Base-by-base conservation (phyloP, 2,797 vertebrate genomes). In the Aplochiton taeniatus region DNA sequence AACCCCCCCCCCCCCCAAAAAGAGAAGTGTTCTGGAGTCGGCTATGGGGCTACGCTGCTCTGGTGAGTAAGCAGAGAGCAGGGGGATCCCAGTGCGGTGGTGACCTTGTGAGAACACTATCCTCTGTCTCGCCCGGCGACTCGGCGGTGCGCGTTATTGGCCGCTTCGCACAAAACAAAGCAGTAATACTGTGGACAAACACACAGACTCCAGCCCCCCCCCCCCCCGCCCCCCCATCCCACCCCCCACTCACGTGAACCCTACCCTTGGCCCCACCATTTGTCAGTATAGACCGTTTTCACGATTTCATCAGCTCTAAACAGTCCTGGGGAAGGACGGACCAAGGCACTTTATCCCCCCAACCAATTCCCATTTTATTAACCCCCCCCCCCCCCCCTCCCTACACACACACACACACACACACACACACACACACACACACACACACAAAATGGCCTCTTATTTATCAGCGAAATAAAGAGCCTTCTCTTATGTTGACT, bases 151-250 rank as follows among this genome's bases (percentile, higher is more conserved):
- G 77, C 75, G 71, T 86, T 85, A 84, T 90, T 83, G 82, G 81
- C 70, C 53, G 46, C 73, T 75, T 58, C 60, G 70, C 55, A 69
- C 72, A 83, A 86, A 84, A 91, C 85, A 90, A 86, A 86, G 80
- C 61, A 8, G 71, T 86, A 86, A 90, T 83, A 83, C 85, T 76
- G 76, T 84, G 71, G 70, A 76, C 81, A 87, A 86, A 90, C 85
- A 84, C 20, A 52, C 69, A 47, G 71, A 45, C 62, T 50, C 68
- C 17, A 67, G 48, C 9, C 58, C 51, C 17, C 44, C 42, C 16
- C 19, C 13, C 48, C 48, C 16, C 10, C 6, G 11, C 19, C 4
- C 54, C n/a, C n/a, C n/a, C n/a, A n/a, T n/a, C n/a, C n/a, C 9
- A 11, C 12, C 48, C 48, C 13, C 59, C 66, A 53, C 58, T 9